These are phyloP conservation scores for Epinephelus awoara DNA, from an alignment of 2,797 vertebrate species.

Conservation along the genomic window DNA sequence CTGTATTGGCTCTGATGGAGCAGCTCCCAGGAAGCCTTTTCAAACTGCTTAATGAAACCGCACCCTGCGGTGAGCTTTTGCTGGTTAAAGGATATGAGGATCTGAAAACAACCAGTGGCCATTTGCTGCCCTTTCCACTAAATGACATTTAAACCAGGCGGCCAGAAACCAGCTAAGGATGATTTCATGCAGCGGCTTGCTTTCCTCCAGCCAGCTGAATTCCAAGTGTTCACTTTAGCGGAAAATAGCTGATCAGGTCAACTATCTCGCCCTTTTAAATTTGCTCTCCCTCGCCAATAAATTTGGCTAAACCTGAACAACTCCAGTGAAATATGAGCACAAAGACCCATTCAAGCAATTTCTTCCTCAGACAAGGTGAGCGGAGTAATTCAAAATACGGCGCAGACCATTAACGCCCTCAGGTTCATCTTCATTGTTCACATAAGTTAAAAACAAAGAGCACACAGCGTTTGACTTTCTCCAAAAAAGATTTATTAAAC, in stretches of 20 bases:
- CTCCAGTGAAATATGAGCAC: not conserved
- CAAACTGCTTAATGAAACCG: conserved; percentile 19
- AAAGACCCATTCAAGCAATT: not conserved
- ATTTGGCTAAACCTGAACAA: not conserved
- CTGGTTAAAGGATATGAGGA: conserved; percentile 18
- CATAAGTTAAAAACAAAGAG: conserved; percentile 3
- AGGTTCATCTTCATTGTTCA: not conserved
- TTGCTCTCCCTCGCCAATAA: not conserved
- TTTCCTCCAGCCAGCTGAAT: not conserved
- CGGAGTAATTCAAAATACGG: not conserved
- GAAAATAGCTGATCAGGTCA: conserved; percentile 2
- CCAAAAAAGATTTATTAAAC: conserved; percentile 86
- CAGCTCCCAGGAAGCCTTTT: conserved; percentile 25
- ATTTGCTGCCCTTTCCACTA: conserved; percentile 27
- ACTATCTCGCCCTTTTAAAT: not conserved
- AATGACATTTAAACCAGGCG: conserved; percentile 33
- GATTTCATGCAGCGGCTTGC: not conserved
- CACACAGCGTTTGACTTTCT: conserved; percentile 67
- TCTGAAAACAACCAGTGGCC: conserved; percentile 18
- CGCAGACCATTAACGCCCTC: not conserved
- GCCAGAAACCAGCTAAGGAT: not conserved
- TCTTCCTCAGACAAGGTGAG: not conserved
- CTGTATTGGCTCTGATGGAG: conserved; percentile 21
- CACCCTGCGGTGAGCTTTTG: conserved; percentile 7
- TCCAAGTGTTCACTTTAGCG: not conserved